Conservation (phyloP, 2,797 vertebrate genomes). For the Gobio occitaniae region DNA sequence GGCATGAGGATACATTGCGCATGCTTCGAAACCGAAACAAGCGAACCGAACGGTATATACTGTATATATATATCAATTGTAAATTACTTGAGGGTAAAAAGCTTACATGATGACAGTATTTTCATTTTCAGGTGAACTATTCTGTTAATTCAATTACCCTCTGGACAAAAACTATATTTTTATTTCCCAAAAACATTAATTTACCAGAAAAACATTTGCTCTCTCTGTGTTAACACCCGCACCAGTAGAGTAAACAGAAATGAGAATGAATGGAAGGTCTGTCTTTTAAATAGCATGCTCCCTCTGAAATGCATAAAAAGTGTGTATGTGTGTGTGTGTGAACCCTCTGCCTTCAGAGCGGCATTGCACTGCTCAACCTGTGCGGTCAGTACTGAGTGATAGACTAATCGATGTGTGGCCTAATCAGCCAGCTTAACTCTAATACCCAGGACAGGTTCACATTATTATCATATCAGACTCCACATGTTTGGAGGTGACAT, state of each 20-base stretch:
- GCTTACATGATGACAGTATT: neutral
- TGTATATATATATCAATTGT: neutral
- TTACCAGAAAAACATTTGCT: neutral
- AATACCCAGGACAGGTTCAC: slow-evolving; percentile 82
- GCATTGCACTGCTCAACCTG: slow-evolving; percentile 53
- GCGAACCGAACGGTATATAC: too few relatives aligned
- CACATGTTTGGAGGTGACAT: slow-evolving; percentile 78
- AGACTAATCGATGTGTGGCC: slow-evolving; percentile 79
- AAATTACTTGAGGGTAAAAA: neutral
- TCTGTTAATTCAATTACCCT: neutral
- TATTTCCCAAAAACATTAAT: slow-evolving; percentile 1
- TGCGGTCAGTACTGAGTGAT: slow-evolving; percentile 74
- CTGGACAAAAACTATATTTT: slow-evolving; percentile 16
- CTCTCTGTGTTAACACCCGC: neutral
- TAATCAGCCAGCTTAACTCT: slow-evolving; percentile 85
- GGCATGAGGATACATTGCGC: too few relatives aligned
- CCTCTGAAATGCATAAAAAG: slow-evolving; percentile 6
- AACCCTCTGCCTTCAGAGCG: slow-evolving; percentile 53
- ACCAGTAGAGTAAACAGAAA: neutral
- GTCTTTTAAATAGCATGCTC: slow-evolving; percentile 3
- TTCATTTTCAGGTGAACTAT: neutral
- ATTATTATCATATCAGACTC: slow-evolving; percentile 84
- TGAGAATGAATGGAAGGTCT: neutral
- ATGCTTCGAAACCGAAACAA: too few relatives aligned
- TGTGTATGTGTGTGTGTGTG: neutral